Conservation (phyloP, 1,140 invertebrate genomes). For the Ostrea denselamellosa region DNA sequence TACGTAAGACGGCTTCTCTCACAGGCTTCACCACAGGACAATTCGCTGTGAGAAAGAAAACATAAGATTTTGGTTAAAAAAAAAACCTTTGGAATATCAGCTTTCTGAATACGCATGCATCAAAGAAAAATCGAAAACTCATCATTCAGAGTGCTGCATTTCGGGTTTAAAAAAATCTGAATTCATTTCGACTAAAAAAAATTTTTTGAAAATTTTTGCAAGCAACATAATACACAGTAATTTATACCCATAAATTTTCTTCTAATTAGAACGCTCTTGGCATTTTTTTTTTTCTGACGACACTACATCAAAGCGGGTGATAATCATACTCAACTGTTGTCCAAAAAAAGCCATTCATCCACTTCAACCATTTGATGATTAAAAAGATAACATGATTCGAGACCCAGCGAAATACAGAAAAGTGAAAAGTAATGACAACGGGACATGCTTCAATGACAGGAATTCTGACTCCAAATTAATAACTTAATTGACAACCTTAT, state of each 20-base stretch:
- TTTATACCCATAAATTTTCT: conserved; percentile 18
- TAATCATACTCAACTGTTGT: conserved; percentile 30
- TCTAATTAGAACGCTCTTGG: conserved; percentile 29
- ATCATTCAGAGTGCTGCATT: not conserved
- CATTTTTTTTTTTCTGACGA: not conserved
- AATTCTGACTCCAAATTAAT: conserved; percentile 38
- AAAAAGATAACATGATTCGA: conserved; percentile 26
- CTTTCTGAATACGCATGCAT: conserved; percentile 9
- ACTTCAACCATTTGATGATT: conserved; percentile 32
- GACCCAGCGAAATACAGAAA: conserved; percentile 22
- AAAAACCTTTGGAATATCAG: not conserved
- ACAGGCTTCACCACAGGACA: not conserved
- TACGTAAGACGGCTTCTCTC: not conserved
- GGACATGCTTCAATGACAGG: conserved; percentile 34
- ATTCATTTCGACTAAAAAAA: not conserved
- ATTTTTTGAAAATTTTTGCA: not conserved
- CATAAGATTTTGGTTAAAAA: not conserved
- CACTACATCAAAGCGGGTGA: conserved; percentile 11
- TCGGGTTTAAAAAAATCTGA: not conserved
- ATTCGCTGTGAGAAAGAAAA: conserved; percentile 13
- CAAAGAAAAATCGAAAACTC: conserved; percentile 28
- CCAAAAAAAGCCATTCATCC: conserved; percentile 25
- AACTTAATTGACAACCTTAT: conserved; percentile 38
- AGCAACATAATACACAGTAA: conserved; percentile 19
- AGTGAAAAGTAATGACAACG: conserved; percentile 26